Conservation (phyloP, 2,797 vertebrate species). For the Spondyliosoma cantharus region DNA sequence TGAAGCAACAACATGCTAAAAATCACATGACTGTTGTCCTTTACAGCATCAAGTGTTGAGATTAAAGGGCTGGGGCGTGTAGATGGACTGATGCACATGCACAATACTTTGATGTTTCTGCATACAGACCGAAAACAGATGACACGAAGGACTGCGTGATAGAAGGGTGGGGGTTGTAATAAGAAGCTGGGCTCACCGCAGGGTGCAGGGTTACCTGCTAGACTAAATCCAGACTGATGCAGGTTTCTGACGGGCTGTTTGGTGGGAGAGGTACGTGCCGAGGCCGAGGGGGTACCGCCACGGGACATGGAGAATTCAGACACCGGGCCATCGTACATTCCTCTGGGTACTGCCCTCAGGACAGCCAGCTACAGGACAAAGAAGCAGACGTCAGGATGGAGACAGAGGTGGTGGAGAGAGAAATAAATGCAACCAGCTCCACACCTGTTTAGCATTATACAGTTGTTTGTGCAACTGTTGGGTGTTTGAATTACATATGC, state of each 20-base stretch:
- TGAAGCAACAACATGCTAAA: constrained; percentile 14
- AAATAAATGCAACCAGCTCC: constrained; percentile 11
- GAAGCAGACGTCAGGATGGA: neutral
- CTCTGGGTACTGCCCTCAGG: constrained; percentile 93
- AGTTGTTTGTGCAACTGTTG: constrained; percentile 48
- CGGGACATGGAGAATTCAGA: constrained; percentile 95
- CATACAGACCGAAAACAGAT: constrained; percentile 23
- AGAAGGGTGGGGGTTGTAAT: constrained; percentile 22
- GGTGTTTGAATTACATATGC: constrained; percentile 48
- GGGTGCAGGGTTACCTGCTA: constrained; percentile 87
- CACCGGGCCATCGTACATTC: constrained; percentile 97
- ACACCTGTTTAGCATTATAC: constrained; percentile 55
- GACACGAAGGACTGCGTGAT: constrained; percentile 6
- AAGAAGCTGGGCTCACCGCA: constrained; percentile 73
- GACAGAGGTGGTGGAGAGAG: neutral
- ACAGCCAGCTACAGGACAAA: constrained; percentile 88
- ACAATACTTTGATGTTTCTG: constrained; percentile 12
- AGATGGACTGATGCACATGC: constrained; percentile 13
- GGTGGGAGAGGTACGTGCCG: constrained; percentile 92
- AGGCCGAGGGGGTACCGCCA: constrained; percentile 92
- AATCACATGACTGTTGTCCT: constrained; percentile 10
- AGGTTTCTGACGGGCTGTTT: constrained; percentile 95
- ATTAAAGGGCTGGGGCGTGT: neutral
- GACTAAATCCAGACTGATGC: constrained; percentile 96
- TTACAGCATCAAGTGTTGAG: constrained; percentile 15